Percentiles rank a stretch among this genome's conserved stretches.
Conservation (phyloP, 2,113 vertebrate species). For the Helogale parvula region DNA sequence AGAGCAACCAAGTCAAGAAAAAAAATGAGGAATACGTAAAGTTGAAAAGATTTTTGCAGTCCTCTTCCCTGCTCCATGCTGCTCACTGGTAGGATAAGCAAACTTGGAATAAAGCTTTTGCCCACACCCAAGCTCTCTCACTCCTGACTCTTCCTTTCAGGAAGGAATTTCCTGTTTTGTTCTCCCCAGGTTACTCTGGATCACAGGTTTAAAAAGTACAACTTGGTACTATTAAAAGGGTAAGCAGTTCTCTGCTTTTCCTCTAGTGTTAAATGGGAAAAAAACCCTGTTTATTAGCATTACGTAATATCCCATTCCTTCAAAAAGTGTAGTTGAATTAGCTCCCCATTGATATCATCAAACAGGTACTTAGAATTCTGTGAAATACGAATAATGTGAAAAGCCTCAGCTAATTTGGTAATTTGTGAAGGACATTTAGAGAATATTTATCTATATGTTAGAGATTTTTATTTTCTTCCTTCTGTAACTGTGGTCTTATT, state of each 20-base stretch:
- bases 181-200: neutral
- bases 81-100: neutral
- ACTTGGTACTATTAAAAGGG: constrained; percentile 1
- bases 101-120: neutral
- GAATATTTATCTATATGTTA: neutral
- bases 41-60: neutral
- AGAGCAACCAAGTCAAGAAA: neutral
- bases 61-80: neutral
- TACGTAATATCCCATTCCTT: constrained; percentile 19
- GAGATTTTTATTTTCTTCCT: neutral
- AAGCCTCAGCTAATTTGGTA: neutral
- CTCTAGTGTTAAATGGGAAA: neutral
- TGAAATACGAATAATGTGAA: constrained; percentile 39
- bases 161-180: neutral
- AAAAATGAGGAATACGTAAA: neutral
- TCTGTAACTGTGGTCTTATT: neutral
- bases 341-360: neutral
- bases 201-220: neutral
- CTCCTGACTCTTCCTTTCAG: neutral
- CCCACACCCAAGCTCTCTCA: neutral
- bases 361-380: constrained; percentile 26
- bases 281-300: neutral
- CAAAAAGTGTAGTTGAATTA: constrained; percentile 20
- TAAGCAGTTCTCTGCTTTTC: constrained; percentile 23
- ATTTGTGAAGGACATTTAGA: neutral